Base-by-base conservation (phyloP, 2,888 invertebrate genomes). In the Abscondita cerata region DNA sequence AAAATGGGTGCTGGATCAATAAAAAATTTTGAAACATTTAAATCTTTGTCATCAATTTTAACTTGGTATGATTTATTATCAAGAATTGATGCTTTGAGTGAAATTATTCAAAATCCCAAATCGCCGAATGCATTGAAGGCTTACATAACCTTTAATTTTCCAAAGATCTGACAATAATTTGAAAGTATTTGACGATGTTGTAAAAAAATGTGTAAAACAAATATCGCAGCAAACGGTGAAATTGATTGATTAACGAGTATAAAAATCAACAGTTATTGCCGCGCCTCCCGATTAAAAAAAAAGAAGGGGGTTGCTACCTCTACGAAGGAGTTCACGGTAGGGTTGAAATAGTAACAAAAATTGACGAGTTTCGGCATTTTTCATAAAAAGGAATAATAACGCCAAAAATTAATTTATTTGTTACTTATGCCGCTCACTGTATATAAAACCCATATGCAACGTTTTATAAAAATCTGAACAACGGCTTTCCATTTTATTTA, bases 241-340 rank as follows among this genome's bases (percentile, higher is more conserved):
- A n/a, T n/a, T n/a, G n/a, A n/a, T n/a, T n/a, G n/a, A n/a, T n/a
- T n/a, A n/a, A n/a, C n/a, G n/a, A n/a, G n/a, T n/a, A n/a, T n/a
- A 56, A 15, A 31, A 62, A 59, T 56, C 66, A 6, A 67, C 68
- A 38, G 59, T 47, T 19, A 64, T 65, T 68, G 31, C 62, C 66
- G 51, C 66, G 52, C 67, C 68, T 50, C 64, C 61, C 52, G 60
- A 60, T 64, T 61, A 64, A 48, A 47, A 51, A 65, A 58, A 34
- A 63, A 65, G 53, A 64, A 64, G 34, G 61, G 33, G 59, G 18
- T 50, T 59, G 54, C 52, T 31, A 31, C 51, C 60, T 38, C 16
- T 53, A 41, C 56, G 20, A 63, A n/a, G n/a, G n/a, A n/a, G n/a
- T n/a, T n/a, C n/a, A n/a, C n/a, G n/a, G n/a, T n/a, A n/a, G n/a